Evolutionary conservation across 1,140 invertebrate genomes (phyloP).

Genomic region (Drosophila quadrilineata): DNA sequence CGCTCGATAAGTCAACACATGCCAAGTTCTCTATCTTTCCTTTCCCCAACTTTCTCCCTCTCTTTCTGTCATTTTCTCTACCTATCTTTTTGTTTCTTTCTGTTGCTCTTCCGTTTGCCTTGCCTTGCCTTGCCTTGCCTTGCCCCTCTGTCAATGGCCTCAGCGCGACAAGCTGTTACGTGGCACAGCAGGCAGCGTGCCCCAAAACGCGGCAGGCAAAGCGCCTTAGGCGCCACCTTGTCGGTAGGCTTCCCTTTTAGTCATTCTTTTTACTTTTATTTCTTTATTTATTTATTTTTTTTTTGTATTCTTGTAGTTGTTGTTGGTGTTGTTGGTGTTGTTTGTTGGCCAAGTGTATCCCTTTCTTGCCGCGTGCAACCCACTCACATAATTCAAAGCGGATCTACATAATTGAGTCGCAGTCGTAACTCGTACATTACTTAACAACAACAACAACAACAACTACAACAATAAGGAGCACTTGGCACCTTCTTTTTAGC

Average conservation of each 20-base stretch:
- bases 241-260: slow-evolving; percentile 12
- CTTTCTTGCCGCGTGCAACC: slow-evolving; percentile 29
- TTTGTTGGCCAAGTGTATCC: background rate
- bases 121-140: too few relatives aligned
- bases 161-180: slow-evolving; percentile 57
- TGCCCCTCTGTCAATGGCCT: too few relatives aligned
- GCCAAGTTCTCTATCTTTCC: slow-evolving; percentile 3
- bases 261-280: background rate
- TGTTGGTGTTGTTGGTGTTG: background rate
- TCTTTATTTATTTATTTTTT: too few relatives aligned
- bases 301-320: too few relatives aligned
- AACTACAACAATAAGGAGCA: slow-evolving; percentile 34
- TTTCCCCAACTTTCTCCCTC: background rate
- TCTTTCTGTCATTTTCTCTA: background rate
- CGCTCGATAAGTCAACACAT: slow-evolving; percentile 33
- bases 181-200: slow-evolving; percentile 34
- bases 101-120: too few relatives aligned
- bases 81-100: too few relatives aligned
- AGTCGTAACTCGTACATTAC: slow-evolving; percentile 64
- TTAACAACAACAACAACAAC: slow-evolving; percentile 23
- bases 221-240: background rate
- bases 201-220: slow-evolving; percentile 10
- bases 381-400: slow-evolving; percentile 71
- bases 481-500: slow-evolving; percentile 41
- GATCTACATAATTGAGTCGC: slow-evolving; percentile 76